These are phyloP conservation scores for Allacma fusca DNA, from an alignment of 2,888 invertebrate genomes.

Conservation along the genomic window DNA sequence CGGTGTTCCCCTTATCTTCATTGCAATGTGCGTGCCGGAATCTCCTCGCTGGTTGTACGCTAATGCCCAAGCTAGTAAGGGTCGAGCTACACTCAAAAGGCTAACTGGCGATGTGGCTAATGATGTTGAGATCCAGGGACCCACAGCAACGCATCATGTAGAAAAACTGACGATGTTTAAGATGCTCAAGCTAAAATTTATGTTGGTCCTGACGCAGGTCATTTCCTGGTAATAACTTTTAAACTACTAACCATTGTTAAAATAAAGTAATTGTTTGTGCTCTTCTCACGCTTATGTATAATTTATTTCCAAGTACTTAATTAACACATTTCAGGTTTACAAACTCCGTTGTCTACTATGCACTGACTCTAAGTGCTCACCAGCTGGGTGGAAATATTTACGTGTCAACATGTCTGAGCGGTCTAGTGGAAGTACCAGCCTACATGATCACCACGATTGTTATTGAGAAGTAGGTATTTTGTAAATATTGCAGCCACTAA, in stretches of 20 bases:
- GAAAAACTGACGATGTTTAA: slow-evolving; percentile 37
- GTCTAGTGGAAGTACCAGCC: slow-evolving; percentile 62
- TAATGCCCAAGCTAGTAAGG: slow-evolving; percentile 57
- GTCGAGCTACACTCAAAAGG: slow-evolving; percentile 58
- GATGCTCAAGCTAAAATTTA: slow-evolving; percentile 38
- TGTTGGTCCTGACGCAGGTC: slow-evolving; percentile 51
- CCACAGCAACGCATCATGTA: background rate
- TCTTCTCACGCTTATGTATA: no score
- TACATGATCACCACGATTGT: slow-evolving; percentile 59
- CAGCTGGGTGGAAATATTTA: slow-evolving; percentile 61
- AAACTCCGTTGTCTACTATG: slow-evolving; percentile 62
- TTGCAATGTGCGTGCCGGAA: slow-evolving; percentile 62
- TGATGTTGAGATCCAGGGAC: slow-evolving; percentile 37
- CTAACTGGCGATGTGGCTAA: slow-evolving; percentile 47
- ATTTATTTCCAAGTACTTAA: background rate
- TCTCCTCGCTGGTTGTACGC: slow-evolving; percentile 62
- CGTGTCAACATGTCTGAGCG: slow-evolving; percentile 61
- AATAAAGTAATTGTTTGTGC: background rate
- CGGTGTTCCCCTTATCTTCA: slow-evolving; percentile 53
- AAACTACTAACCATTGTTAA: no score
- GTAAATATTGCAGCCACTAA: no score
- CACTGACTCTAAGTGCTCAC: slow-evolving; percentile 62
- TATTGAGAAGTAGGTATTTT: slow-evolving; percentile 59
- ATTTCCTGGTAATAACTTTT: slow-evolving; percentile 60
- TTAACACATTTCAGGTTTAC: slow-evolving; percentile 62